Percentiles rank a stretch among this genome's conserved stretches.
phyloP scores from a whole-genome alignment of 2,888 invertebrate species.

The Xestia xanthographa region DNA sequence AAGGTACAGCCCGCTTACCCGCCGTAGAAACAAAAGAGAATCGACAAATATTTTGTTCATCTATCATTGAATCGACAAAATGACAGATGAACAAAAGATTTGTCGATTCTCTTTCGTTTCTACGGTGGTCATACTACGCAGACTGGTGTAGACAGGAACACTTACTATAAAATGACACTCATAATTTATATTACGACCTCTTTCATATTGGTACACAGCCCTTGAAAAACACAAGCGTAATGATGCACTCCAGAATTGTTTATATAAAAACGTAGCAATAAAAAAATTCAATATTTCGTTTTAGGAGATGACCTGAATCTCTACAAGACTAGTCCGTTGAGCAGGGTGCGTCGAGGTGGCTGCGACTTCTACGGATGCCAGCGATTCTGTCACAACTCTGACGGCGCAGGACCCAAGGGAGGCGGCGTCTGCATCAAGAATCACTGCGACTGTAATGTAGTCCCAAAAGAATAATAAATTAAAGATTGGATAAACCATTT shows the following conservation, averaged over 20 bases:
- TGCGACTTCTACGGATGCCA: conserved; percentile 38
- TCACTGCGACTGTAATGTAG: conserved; percentile 20
- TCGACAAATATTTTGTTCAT: too few species aligned
- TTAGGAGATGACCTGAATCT: conserved; percentile 1
- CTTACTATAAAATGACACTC: too few species aligned
- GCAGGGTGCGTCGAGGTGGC: conserved; percentile 21
- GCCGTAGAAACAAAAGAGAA: too few species aligned
- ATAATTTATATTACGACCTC: too few species aligned
- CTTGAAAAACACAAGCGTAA: not conserved
- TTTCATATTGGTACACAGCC: too few species aligned
- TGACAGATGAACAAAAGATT: too few species aligned
- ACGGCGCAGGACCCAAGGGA: conserved; percentile 17
- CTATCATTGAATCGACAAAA: too few species aligned
- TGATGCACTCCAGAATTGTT: not conserved
- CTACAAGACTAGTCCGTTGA: not conserved
- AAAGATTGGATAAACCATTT: not conserved
- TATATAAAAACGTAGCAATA: not conserved
- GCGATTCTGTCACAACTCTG: conserved; percentile 13
- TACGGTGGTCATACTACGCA: too few species aligned
- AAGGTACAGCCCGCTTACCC: too few species aligned
- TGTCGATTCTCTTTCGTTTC: too few species aligned
- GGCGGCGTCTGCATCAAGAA: conserved; percentile 23
- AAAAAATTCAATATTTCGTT: not conserved
- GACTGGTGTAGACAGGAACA: too few species aligned
- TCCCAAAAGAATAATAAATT: conserved; percentile 16